These are phyloP conservation scores for Donacobius atricapilla DNA, from an alignment of 2,113 vertebrate species.

Conservation along the genomic window DNA sequence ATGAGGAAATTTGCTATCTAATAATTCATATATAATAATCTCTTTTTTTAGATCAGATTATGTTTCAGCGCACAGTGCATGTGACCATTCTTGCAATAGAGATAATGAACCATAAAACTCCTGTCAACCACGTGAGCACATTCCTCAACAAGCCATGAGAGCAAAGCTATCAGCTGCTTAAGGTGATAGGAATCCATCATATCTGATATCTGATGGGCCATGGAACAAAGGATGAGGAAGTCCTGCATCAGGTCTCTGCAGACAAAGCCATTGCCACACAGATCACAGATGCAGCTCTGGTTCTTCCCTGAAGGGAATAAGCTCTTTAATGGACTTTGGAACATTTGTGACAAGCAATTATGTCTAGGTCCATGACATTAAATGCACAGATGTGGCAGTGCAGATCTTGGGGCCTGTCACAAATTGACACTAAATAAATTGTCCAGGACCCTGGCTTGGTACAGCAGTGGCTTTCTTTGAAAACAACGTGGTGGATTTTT, in stretches of 20 bases:
- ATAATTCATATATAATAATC: not conserved
- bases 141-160: not conserved
- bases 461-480: not conserved
- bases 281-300: not conserved
- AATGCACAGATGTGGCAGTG: conserved; percentile 2
- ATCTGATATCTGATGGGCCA: not conserved
- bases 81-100: not conserved
- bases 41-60: not conserved
- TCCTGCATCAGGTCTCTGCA: not conserved
- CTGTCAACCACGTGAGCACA: fast-evolving
- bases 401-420: conserved; percentile 33
- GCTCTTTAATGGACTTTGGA: conserved; percentile 31
- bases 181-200: not conserved
- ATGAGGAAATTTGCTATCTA: not conserved
- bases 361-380: conserved; percentile 19
- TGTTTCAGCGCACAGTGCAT: not conserved
- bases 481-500: not conserved
- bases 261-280: not conserved
- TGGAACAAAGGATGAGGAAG: not conserved
- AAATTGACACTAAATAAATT: conserved; percentile 50
- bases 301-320: conserved; percentile 7
- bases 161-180: not conserved
- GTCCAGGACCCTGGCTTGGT: not conserved
- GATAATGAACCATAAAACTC: not conserved
- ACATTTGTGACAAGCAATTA: conserved; percentile 26